phyloP scores from a whole-genome alignment of 2,797 vertebrate species.

The Leucoraja ocellata region DNA sequence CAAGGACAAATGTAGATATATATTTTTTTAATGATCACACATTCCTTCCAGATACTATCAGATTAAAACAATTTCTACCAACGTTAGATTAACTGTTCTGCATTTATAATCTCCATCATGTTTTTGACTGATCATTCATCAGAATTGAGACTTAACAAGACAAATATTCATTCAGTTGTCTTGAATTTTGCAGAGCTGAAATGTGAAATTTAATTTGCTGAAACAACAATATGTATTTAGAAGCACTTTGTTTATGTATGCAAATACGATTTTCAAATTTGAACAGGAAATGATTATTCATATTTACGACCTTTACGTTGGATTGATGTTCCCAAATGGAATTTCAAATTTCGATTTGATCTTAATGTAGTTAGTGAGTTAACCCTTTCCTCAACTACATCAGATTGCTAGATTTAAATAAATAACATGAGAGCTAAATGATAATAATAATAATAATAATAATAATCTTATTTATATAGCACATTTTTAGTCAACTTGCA shows the following conservation, averaged over 20 bases:
- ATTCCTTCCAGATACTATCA: not conserved
- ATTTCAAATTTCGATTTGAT: not conserved
- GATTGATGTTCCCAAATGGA: not conserved
- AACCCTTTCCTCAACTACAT: not conserved
- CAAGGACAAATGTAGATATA: not conserved
- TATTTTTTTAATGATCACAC: not conserved
- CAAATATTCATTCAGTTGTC: constrained; percentile 13
- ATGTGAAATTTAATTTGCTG: not conserved
- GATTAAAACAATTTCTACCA: not conserved
- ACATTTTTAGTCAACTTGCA: no score
- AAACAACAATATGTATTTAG: not conserved
- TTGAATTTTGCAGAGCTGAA: not conserved
- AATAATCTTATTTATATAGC: no score
- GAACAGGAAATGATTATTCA: not conserved
- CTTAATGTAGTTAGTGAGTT: not conserved
- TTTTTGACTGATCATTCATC: not conserved
- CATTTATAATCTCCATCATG: not conserved
- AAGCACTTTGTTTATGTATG: not conserved
- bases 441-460: no score
- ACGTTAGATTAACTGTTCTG: not conserved
- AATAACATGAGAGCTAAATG: not conserved
- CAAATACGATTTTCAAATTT: not conserved
- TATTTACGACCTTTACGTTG: not conserved
- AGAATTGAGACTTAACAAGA: not conserved
- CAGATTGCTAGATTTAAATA: not conserved